Evolutionary conservation across 2,113 vertebrate species (phyloP).

Genomic region (Heterotilapia buettikoferi): DNA sequence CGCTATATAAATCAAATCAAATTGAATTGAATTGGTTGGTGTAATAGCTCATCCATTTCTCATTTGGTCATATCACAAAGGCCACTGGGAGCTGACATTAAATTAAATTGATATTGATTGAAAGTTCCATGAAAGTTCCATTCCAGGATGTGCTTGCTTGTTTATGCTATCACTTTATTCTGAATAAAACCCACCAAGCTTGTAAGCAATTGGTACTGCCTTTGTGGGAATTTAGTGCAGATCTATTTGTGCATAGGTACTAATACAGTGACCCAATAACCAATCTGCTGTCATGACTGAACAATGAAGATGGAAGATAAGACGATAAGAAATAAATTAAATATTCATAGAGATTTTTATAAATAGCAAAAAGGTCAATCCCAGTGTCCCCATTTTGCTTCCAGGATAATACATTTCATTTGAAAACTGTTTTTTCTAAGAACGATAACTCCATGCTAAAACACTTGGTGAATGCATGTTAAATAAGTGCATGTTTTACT

Average conservation of each 20-base stretch:
- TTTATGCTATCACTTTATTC: background rate
- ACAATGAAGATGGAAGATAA: background rate
- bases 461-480: background rate
- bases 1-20: background rate
- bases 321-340: background rate
- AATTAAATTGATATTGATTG: background rate
- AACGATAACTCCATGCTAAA: background rate
- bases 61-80: background rate
- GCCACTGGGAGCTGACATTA: background rate
- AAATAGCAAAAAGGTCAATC: background rate
- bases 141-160: background rate
- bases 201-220: background rate
- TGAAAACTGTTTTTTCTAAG: background rate
- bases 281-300: background rate
- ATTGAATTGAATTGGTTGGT: background rate
- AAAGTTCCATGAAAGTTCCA: background rate
- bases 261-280: background rate
- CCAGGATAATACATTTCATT: background rate
- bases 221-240: background rate
- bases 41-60: background rate
- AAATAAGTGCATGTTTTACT: background rate
- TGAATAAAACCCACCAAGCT: background rate
- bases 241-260: background rate
- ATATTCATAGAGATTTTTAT: background rate
- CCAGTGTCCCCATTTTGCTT: background rate